Percentiles rank a stretch among this genome's conserved stretches.
Evolutionary conservation across 2,888 invertebrate species (phyloP).

Genomic region (Carterocephalus palaemon): DNA sequence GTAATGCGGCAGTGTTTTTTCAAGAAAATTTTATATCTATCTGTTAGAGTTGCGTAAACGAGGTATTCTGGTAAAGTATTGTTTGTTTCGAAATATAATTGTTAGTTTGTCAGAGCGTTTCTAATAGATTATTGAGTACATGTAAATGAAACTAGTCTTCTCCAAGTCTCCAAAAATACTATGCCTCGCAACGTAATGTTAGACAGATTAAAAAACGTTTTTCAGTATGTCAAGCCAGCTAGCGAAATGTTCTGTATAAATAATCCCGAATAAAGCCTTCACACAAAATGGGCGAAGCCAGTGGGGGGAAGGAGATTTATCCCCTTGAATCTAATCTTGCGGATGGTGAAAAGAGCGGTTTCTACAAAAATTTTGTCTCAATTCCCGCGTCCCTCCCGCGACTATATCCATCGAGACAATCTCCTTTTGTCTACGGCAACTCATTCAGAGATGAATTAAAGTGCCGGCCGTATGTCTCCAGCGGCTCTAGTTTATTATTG

Average conservation of each 20-base stretch:
- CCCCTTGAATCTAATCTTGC: conserved; percentile 74
- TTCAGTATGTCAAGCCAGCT: conserved; percentile 56
- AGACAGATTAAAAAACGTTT: conserved; percentile 56
- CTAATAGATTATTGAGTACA: too few species aligned
- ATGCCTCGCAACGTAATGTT: conserved; percentile 35
- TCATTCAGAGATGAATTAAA: conserved; percentile 48
- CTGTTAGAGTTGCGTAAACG: too few species aligned
- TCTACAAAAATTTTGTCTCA: conserved; percentile 59
- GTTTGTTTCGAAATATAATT: too few species aligned
- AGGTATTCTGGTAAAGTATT: too few species aligned
- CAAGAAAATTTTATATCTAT: too few species aligned
- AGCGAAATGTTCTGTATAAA: conserved; percentile 67
- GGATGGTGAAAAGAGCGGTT: conserved; percentile 71
- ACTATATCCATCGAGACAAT: conserved; percentile 53
- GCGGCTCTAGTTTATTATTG: conserved; percentile 1
- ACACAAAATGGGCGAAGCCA: conserved; percentile 65
- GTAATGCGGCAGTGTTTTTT: too few species aligned
- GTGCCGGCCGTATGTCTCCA: conserved; percentile 17
- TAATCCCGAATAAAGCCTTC: conserved; percentile 70
- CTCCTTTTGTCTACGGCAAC: conserved; percentile 50
- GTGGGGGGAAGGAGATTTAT: conserved; percentile 70
- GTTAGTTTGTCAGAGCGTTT: too few species aligned
- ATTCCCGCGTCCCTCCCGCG: conserved; percentile 47
- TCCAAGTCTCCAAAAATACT: conserved; percentile 36
- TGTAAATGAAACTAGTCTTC: conserved; percentile 3